These are phyloP conservation scores for Orientallactaga sibirica DNA, from an alignment of 2,797 vertebrate species.

Conservation along the genomic window DNA sequence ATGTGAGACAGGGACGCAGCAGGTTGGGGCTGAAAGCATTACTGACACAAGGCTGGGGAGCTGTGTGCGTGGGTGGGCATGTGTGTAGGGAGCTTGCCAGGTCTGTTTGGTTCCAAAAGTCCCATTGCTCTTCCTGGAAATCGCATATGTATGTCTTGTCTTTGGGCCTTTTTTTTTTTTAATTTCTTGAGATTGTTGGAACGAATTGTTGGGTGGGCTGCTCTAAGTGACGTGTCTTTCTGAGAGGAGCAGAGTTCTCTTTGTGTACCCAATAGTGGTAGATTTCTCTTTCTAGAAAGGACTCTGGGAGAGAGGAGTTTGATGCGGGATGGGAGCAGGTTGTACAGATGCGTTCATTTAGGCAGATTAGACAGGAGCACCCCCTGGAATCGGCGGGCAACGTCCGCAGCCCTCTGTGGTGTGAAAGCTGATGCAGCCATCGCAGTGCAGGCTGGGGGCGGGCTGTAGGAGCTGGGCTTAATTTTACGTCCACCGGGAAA, in stretches of 20 bases:
- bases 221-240: neutral
- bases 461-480: slow-evolving; percentile 33
- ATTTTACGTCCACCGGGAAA: slow-evolving; percentile 32
- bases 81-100: neutral
- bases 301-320: neutral
- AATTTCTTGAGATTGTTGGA: neutral
- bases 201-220: neutral
- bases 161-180: neutral
- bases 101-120: neutral
- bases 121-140: neutral
- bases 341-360: neutral
- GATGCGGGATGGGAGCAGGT: neutral
- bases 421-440: neutral
- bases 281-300: neutral
- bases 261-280: too few species aligned
- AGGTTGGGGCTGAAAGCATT: neutral
- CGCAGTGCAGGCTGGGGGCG: fast-evolving
- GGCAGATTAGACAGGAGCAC: neutral
- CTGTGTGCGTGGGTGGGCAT: neutral
- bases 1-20: neutral
- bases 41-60: neutral
- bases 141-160: neutral
- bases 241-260: neutral
- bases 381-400: neutral
- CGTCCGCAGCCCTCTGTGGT: neutral